Evolutionary conservation across 2,888 invertebrate species (phyloP), one percentile per base, ranked within the genome.

Genomic region (Tiliacea citrago): DNA sequence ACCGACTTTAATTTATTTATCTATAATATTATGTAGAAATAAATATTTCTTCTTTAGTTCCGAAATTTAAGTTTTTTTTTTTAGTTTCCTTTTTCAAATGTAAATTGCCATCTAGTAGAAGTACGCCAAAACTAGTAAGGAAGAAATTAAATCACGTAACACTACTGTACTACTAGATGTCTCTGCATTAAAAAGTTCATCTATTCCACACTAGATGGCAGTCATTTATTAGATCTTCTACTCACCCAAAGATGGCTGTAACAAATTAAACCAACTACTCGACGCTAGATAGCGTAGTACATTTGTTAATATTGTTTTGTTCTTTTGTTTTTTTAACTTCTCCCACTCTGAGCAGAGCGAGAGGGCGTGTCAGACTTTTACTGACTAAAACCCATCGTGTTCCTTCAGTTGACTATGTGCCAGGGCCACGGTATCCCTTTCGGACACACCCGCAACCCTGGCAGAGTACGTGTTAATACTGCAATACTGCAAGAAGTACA

Each of bases 271-370:
- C 60, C 57, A 42, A 47, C 78, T 77, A 77, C 57, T 78, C 49
- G 9, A 13, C 60, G 65, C 61, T 68, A 86, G 86, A 83, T 84
- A 78, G 74, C 80, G 60, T 10, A 63, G 3, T 24, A 47, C 2
- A 29, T 39, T 18, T 21, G 0, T 12, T 6, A n/a, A 24, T 1
- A 47, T 6, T 24, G 18, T 39, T 29, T n/a, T 0, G 18, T 42
- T 18, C 0, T 29, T 7, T 12, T 29, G 7, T 7, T 35, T 9
- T 65, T 21, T n/a, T n/a, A n/a, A n/a, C n/a, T n/a, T n/a, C n/a
- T n/a, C n/a, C n/a, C n/a, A n/a, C n/a, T n/a, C n/a, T n/a, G n/a
- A n/a, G n/a, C n/a, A n/a, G n/a, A n/a, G n/a, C n/a, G n/a, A 18
- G 1, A 24, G n/a, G n/a, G n/a, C n/a, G n/a, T n/a, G n/a, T n/a